A percentile compares a stretch with the other conserved stretches of the same genome.
Evolutionary conservation across 2,113 vertebrate species (phyloP).

Genomic region (Tragelaphus imberbis): DNA sequence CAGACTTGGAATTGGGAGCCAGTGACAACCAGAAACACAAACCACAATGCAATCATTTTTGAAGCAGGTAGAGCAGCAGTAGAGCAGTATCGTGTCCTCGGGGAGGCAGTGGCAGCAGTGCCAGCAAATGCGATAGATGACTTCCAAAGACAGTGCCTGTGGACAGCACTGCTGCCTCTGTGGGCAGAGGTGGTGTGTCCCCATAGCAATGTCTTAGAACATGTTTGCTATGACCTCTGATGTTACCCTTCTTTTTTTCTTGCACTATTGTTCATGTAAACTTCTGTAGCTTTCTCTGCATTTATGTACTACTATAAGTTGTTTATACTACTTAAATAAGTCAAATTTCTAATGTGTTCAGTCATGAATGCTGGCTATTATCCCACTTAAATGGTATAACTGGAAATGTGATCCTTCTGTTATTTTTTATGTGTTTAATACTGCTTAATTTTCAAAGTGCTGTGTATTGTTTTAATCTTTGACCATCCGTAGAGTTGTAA

Average conservation of each 20-base stretch:
- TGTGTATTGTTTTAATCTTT: neutral
- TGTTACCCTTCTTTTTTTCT: too few relatives aligned
- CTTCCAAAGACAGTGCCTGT: neutral
- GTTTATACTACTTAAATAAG: neutral
- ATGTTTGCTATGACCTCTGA: neutral
- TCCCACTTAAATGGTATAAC: too few relatives aligned
- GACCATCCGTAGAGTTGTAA: neutral
- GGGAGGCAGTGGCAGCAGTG: neutral
- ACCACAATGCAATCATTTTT: neutral
- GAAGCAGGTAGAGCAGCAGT: neutral
- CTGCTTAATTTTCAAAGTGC: neutral
- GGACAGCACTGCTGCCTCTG: neutral
- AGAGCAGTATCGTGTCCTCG: neutral
- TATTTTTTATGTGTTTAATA: neutral
- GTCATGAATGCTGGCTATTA: neutral
- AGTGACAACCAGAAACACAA: neutral
- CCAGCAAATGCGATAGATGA: fast-evolving
- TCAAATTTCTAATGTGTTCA: neutral
- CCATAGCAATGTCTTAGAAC: too few relatives aligned
- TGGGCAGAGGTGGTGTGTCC: neutral
- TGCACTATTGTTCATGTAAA: neutral
- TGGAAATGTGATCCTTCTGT: neutral
- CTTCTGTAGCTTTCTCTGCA: neutral
- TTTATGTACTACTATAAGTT: neutral
- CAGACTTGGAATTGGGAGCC: neutral